These are phyloP conservation scores for Pachyseris speciosa DNA, from an alignment of 64 coral and sea anemone genomes.

Conservation along the genomic window DNA sequence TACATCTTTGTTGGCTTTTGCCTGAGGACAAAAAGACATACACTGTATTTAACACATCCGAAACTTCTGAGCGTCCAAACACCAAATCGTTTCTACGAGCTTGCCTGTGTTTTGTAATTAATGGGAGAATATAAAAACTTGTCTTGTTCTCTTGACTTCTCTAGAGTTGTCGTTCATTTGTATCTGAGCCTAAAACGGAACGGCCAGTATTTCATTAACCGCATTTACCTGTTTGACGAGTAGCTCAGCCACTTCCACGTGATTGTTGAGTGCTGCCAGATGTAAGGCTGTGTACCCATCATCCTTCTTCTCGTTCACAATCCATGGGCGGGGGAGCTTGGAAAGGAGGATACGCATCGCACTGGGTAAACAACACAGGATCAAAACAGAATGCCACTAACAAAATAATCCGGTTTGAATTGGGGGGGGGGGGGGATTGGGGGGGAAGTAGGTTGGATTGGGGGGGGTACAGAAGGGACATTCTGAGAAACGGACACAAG, in stretches of 20 bases:
- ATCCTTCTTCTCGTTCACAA: slow-evolving; percentile 99
- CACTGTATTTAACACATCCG: not conserved
- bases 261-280: slow-evolving; percentile 93
- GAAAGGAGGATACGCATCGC: slow-evolving; percentile 93
- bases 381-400: not conserved
- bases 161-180: too few species aligned
- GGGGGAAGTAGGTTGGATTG: too few species aligned
- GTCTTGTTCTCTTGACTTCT: too few species aligned
- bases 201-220: not conserved
- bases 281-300: slow-evolving; percentile 94
- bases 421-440: too few species aligned
- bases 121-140: too few species aligned
- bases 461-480: too few species aligned
- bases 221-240: slow-evolving; percentile 88
- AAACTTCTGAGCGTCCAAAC: not conserved
- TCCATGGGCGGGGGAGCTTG: slow-evolving; percentile 95
- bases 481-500: too few species aligned
- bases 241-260: slow-evolving; percentile 94
- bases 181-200: too few species aligned
- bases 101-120: too few species aligned
- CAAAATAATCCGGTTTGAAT: too few species aligned
- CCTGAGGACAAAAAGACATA: slow-evolving; percentile 46
- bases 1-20: slow-evolving; percentile 94
- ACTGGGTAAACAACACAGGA: slow-evolving; percentile 28
- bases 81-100: not conserved